Conservation (phyloP, 2,797 vertebrate genomes). For the Galago senegalensis region DNA sequence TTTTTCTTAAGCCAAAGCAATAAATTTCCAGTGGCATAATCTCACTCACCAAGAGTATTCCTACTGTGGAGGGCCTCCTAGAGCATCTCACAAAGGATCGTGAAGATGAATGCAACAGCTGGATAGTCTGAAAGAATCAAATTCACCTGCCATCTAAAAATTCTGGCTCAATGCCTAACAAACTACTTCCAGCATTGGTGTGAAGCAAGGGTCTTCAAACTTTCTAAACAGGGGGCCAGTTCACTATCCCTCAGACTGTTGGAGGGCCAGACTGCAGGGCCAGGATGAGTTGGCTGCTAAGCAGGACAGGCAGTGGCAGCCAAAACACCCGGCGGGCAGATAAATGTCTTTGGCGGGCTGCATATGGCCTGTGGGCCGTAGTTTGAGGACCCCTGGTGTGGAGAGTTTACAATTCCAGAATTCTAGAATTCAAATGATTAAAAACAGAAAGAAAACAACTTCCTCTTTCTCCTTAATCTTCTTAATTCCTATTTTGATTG, state of each 20-base stretch:
- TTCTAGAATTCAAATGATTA: background rate
- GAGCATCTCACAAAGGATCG: background rate
- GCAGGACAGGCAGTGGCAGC: too few species aligned
- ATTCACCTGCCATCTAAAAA: background rate
- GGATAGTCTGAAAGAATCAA: background rate
- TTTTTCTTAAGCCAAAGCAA: slow-evolving; percentile 45
- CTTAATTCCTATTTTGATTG: background rate
- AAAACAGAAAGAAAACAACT: background rate
- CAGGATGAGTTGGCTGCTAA: too few species aligned
- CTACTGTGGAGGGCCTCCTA: background rate
- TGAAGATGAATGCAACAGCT: background rate
- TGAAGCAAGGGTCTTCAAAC: too few species aligned
- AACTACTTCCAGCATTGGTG: background rate
- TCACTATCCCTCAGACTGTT: too few species aligned
- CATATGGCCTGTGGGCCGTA: too few species aligned
- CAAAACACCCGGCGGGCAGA: too few species aligned
- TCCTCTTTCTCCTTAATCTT: background rate
- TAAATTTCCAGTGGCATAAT: background rate
- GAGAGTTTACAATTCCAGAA: background rate
- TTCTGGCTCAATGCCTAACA: background rate
- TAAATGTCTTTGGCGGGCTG: too few species aligned
- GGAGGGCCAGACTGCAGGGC: too few species aligned
- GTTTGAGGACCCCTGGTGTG: background rate
- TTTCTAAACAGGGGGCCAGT: too few species aligned
- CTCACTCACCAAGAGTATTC: slow-evolving; percentile 20